Conservation (phyloP, 53 echinoderm and acorn worm genomes). For the Arbacia lixula region DNA sequence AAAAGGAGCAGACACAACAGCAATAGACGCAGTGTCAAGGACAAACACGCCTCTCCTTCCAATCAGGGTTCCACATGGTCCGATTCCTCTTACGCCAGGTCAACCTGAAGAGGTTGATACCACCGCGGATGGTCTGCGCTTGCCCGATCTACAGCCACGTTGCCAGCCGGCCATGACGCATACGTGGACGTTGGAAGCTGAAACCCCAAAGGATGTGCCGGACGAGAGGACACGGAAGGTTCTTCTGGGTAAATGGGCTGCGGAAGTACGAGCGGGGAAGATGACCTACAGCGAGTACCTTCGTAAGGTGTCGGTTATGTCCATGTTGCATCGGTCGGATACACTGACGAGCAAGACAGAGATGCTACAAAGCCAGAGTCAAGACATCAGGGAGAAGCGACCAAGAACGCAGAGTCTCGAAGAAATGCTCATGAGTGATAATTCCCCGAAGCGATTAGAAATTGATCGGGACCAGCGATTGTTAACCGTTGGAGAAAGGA, state of each 20-base stretch:
- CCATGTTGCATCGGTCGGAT: conserved; percentile 62
- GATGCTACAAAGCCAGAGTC: conserved; percentile 27
- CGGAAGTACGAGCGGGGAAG: conserved; percentile 69
- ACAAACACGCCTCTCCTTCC: conserved; percentile 42
- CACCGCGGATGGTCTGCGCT: background rate
- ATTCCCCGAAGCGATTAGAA: conserved; percentile 1
- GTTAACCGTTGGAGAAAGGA: background rate
- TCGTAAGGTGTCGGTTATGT: conserved; percentile 73
- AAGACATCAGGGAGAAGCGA: conserved; percentile 45
- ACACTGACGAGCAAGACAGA: conserved; percentile 28
- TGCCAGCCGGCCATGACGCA: conserved; percentile 33
- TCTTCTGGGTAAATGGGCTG: conserved; percentile 61
- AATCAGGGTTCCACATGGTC: background rate
- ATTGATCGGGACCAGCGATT: background rate
- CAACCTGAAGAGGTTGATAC: background rate
- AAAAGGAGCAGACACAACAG: background rate
- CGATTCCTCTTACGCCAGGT: background rate
- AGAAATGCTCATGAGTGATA: conserved; percentile 5
- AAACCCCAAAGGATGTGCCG: conserved; percentile 41
- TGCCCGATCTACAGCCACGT: conserved; percentile 45
- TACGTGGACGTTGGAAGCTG: conserved; percentile 1
- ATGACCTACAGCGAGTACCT: conserved; percentile 80
- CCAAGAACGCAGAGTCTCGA: conserved; percentile 52
- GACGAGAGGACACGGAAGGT: conserved; percentile 74
- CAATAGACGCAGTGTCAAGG: conserved; percentile 55